Evolutionary conservation across 2,797 vertebrate species (phyloP).

Genomic region (Distichodus sexfasciatus): DNA sequence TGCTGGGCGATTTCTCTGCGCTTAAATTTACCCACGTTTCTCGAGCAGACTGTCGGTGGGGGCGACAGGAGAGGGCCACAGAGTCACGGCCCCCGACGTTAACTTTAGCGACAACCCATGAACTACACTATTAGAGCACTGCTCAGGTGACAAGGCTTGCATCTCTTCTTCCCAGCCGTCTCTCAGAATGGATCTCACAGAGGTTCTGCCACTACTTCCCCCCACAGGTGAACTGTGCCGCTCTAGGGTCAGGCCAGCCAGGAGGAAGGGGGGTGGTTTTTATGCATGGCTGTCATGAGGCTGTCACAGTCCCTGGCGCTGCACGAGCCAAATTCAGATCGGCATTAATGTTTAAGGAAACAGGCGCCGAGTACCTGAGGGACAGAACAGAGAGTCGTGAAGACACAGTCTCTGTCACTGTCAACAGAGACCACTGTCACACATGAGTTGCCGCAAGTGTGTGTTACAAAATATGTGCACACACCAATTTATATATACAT

Average conservation of each 20-base stretch:
- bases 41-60: slow-evolving; percentile 64
- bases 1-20: slow-evolving; percentile 79
- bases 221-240: slow-evolving; percentile 77
- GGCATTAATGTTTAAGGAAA: slow-evolving; percentile 80
- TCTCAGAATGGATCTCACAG: not conserved
- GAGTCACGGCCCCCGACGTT: slow-evolving; percentile 42
- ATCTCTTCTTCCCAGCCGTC: not conserved
- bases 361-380: slow-evolving; percentile 62
- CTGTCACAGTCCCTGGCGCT: slow-evolving; percentile 77
- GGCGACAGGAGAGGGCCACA: slow-evolving; percentile 48
- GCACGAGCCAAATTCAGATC: slow-evolving; percentile 74
- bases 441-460: not conserved
- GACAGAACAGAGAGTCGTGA: not conserved
- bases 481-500: too few species aligned
- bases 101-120: slow-evolving; percentile 19
- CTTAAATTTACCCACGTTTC: slow-evolving; percentile 73
- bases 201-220: not conserved
- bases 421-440: slow-evolving; percentile 5
- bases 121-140: slow-evolving; percentile 36
- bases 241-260: slow-evolving; percentile 80
- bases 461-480: too few species aligned
- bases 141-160: slow-evolving; percentile 15
- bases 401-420: not conserved
- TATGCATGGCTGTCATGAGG: slow-evolving; percentile 70
- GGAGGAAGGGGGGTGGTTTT: too few species aligned